These are phyloP conservation scores for Origma solitaria DNA, from an alignment of 2,113 vertebrate genomes.

Conservation along the genomic window DNA sequence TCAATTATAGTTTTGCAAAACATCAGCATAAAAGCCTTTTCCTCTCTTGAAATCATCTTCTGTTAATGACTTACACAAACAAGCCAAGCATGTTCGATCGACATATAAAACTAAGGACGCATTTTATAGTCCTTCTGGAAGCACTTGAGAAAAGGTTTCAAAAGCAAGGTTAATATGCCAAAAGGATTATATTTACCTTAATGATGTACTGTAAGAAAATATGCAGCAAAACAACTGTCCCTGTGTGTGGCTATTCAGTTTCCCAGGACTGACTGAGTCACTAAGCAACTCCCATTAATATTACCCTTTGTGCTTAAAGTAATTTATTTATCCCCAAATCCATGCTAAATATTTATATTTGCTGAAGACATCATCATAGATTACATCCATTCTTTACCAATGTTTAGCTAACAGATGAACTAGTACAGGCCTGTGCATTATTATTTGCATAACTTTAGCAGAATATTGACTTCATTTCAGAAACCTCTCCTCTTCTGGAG, in stretches of 20 bases:
- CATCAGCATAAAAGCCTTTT: neutral
- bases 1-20: neutral
- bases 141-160: conserved; percentile 12
- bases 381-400: conserved; percentile 8
- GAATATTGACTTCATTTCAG: neutral
- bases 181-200: conserved; percentile 51
- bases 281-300: neutral
- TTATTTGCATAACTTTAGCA: neutral
- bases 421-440: neutral
- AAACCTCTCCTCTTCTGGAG: neutral
- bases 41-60: neutral
- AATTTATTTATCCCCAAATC: conserved; percentile 31
- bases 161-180: conserved; percentile 18
- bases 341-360: conserved; percentile 42
- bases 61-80: neutral
- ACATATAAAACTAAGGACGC: neutral
- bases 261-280: conserved; percentile 29
- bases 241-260: neutral
- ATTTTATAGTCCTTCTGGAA: conserved; percentile 2
- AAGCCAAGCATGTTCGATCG: neutral
- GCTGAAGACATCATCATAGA: conserved; percentile 11
- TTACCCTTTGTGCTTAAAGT: neutral
- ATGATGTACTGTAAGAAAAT: conserved; percentile 43
- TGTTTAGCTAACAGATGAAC: conserved; percentile 6
- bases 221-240: conserved; percentile 47